Evolutionary conservation across 2,113 vertebrate genomes (phyloP).

Genomic region (Speoplatyrhinus poulsoni): DNA sequence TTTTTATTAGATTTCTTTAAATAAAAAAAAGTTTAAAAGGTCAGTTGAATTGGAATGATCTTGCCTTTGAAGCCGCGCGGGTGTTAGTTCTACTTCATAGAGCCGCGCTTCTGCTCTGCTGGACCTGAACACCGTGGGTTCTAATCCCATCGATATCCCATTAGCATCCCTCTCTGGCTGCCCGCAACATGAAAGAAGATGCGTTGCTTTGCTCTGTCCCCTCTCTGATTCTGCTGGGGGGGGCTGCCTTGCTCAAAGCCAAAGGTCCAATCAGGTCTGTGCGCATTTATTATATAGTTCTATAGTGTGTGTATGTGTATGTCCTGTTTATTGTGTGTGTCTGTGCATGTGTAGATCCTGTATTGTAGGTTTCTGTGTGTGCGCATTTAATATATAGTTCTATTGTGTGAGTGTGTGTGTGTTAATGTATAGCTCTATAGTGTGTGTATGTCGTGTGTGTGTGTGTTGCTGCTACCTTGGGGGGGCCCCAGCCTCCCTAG

Average conservation of each 20-base stretch:
- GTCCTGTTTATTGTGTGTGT: too few species aligned
- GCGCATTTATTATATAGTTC: too few species aligned
- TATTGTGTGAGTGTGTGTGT: slow-evolving; percentile 14
- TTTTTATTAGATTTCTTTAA: neutral
- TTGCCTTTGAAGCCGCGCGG: slow-evolving; percentile 46
- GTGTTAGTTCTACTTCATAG: slow-evolving; percentile 66
- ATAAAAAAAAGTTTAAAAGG: neutral
- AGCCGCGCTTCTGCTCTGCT: slow-evolving; percentile 54
- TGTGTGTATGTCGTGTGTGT: slow-evolving; percentile 11
- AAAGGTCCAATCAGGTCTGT: slow-evolving; percentile 65
- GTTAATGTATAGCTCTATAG: slow-evolving; percentile 16
- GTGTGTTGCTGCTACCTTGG: slow-evolving; percentile 59
- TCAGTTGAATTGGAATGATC: slow-evolving; percentile 57
- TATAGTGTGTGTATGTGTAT: too few species aligned
- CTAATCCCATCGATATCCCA: slow-evolving; percentile 80
- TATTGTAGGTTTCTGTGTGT: slow-evolving; percentile 22
- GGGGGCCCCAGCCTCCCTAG: slow-evolving; percentile 75
- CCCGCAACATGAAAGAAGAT: slow-evolving; percentile 75
- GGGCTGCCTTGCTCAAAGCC: slow-evolving; percentile 32
- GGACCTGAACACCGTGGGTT: slow-evolving; percentile 67
- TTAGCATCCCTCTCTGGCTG: slow-evolving; percentile 77
- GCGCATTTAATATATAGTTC: neutral
- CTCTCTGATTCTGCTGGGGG: slow-evolving; percentile 62
- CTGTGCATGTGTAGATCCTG: slow-evolving; percentile 25
- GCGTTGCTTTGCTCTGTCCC: slow-evolving; percentile 58